Evolutionary conservation across 2,113 vertebrate genomes (phyloP).

Genomic region (Actenoides lindsayi): DNA sequence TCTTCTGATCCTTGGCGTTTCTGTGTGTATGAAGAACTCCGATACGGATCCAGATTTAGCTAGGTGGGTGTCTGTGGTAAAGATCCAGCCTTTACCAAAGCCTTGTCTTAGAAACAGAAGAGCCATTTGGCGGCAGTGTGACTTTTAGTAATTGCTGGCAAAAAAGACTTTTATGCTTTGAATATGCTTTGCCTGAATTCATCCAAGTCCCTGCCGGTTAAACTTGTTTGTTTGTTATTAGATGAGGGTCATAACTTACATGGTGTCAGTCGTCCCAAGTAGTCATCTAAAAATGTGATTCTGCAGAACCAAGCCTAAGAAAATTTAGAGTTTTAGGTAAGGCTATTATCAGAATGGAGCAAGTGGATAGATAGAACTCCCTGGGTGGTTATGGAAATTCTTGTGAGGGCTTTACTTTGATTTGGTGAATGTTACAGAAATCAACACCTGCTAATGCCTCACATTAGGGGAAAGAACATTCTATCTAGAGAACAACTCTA

Average conservation of each 20-base stretch:
- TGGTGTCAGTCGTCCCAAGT: neutral
- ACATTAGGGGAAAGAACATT: neutral
- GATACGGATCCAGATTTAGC: neutral
- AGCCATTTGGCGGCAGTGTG: neutral
- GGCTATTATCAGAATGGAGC: neutral
- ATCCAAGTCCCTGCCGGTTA: neutral
- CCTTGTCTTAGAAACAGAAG: neutral
- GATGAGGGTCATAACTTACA: neutral
- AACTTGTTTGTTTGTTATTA: neutral
- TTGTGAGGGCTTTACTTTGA: neutral
- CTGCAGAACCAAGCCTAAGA: neutral
- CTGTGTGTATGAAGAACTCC: neutral
- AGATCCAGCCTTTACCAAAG: neutral
- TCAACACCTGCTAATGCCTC: neutral
- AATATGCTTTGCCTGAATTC: neutral
- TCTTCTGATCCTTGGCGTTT: neutral
- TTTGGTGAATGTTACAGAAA: neutral
- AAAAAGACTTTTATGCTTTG: neutral
- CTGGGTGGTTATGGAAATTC: neutral
- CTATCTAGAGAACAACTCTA: neutral
- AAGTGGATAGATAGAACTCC: neutral
- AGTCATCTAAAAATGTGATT: neutral
- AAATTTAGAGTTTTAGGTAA: neutral
- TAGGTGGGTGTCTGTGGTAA: neutral
- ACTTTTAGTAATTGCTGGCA: neutral